These are phyloP conservation scores for Luffia ferchaultella DNA, from an alignment of 2,888 invertebrate species.

Conservation along the genomic window DNA sequence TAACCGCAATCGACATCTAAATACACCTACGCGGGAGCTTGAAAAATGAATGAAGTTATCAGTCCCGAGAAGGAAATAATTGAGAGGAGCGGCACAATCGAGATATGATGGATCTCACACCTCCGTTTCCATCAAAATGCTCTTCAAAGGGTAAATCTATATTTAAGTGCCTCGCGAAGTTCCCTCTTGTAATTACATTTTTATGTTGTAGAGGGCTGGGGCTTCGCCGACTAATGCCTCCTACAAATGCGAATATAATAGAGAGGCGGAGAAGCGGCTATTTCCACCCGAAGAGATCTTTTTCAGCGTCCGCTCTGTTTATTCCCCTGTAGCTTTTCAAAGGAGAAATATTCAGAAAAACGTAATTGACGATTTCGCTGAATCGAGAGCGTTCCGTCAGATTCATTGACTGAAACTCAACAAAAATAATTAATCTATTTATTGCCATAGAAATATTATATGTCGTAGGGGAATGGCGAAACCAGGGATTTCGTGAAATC, in stretches of 20 bases:
- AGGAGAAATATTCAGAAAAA: constrained; percentile 9
- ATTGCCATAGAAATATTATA: too few species aligned
- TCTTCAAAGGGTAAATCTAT: constrained; percentile 61
- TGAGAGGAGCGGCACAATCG: constrained; percentile 44
- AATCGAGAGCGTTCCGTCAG: too few species aligned
- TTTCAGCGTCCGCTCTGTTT: constrained; percentile 20
- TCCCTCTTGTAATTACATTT: constrained; percentile 57
- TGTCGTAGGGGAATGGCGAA: too few species aligned
- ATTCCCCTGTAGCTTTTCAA: constrained; percentile 11
- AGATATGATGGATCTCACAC: constrained; percentile 60
- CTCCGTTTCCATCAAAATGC: constrained; percentile 45
- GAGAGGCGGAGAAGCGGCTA: constrained; percentile 20
- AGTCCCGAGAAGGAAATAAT: constrained; percentile 44
- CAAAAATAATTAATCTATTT: too few species aligned
- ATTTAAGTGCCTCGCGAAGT: constrained; percentile 51
- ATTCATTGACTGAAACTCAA: too few species aligned
- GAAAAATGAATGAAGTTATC: constrained; percentile 56
- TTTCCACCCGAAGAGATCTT: constrained; percentile 24
- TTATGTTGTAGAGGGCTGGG: constrained; percentile 39
- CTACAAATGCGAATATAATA: constrained; percentile 56
- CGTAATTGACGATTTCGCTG: not conserved
- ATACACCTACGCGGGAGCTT: constrained; percentile 22
- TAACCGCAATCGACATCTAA: constrained; percentile 5
- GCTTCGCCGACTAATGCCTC: constrained; percentile 31
- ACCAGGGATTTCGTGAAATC: too few species aligned